phyloP scores from a whole-genome alignment of 2,797 vertebrate species.

The Microctenopoma lineatum region DNA sequence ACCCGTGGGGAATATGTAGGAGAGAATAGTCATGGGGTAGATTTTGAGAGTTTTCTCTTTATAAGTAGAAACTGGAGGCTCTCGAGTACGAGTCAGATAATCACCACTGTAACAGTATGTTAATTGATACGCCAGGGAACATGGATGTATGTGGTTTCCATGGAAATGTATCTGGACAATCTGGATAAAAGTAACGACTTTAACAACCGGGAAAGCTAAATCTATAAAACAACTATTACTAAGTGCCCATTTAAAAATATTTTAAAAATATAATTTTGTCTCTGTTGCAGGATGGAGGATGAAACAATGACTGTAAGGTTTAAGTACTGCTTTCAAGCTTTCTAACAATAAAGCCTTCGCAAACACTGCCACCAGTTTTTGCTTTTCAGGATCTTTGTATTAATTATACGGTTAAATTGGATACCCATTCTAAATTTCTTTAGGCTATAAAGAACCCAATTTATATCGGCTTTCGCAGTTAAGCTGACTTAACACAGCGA shows the following conservation, averaged over 20 bases:
- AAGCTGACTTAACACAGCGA: conserved; percentile 9
- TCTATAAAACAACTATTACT: too few species aligned
- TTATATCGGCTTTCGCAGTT: conserved; percentile 4
- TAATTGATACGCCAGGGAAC: background rate
- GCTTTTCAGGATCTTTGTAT: conserved; percentile 26
- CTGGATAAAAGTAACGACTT: background rate
- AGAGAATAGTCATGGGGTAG: too few species aligned
- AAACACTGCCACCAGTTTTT: conserved; percentile 13
- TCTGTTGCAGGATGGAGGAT: too few species aligned
- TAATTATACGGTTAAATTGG: conserved; percentile 14
- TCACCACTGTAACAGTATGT: background rate
- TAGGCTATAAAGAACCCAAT: background rate
- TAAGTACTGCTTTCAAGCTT: background rate
- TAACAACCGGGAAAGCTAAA: too few species aligned
- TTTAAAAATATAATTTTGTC: too few species aligned
- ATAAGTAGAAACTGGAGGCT: too few species aligned
- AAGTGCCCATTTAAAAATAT: too few species aligned
- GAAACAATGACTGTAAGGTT: too few species aligned
- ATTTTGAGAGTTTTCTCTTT: background rate
- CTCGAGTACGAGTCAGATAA: background rate
- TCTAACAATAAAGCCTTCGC: background rate
- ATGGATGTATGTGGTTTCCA: background rate
- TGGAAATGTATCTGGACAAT: background rate
- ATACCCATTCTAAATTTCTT: background rate
- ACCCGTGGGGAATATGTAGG: too few species aligned